Percentiles rank a stretch among this genome's conserved stretches.
phyloP scores from a whole-genome alignment of 2,797 vertebrate genomes.

The Labroides dimidiatus region DNA sequence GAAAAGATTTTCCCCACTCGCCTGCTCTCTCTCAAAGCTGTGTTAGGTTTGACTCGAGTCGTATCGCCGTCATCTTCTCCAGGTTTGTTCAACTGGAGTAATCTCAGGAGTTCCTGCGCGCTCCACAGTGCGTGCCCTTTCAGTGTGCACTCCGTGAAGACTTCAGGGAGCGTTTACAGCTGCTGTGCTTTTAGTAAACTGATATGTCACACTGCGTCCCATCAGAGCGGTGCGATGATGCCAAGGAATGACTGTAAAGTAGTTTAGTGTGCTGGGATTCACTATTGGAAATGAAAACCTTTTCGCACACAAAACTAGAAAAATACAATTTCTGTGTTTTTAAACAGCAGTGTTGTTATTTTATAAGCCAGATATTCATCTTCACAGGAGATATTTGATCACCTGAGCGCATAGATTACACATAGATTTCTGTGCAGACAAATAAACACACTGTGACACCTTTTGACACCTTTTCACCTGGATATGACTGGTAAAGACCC shows the following conservation, averaged over 20 bases:
- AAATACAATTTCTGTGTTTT: conserved; percentile 4
- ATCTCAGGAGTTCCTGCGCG: conserved; percentile 41
- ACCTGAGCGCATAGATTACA: too few relatives aligned
- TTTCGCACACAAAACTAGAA: not conserved
- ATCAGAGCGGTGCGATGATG: conserved; percentile 53
- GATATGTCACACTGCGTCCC: conserved; percentile 56
- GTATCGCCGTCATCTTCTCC: conserved; percentile 6
- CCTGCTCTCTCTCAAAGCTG: conserved; percentile 12
- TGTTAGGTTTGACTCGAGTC: conserved; percentile 9
- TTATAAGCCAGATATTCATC: conserved; percentile 27
- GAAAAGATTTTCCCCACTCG: conserved; percentile 14
- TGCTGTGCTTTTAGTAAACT: conserved; percentile 60
- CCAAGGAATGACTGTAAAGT: conserved; percentile 48
- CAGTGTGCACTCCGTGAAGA: conserved; percentile 4
- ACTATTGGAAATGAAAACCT: conserved; percentile 5
- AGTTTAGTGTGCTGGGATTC: conserved; percentile 29
- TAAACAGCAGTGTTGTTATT: conserved; percentile 14
- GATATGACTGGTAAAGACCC: conserved; percentile 33
- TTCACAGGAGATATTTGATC: conserved; percentile 19
- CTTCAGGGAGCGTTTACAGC: conserved; percentile 61
- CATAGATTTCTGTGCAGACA: not conserved
- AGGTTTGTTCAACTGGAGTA: conserved; percentile 27
- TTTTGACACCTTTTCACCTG: conserved; percentile 7
- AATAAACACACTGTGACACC: not conserved
- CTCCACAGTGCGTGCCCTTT: not conserved